Conservation (phyloP, 2,113 vertebrate genomes). For the Misgurnus anguillicaudatus region DNA sequence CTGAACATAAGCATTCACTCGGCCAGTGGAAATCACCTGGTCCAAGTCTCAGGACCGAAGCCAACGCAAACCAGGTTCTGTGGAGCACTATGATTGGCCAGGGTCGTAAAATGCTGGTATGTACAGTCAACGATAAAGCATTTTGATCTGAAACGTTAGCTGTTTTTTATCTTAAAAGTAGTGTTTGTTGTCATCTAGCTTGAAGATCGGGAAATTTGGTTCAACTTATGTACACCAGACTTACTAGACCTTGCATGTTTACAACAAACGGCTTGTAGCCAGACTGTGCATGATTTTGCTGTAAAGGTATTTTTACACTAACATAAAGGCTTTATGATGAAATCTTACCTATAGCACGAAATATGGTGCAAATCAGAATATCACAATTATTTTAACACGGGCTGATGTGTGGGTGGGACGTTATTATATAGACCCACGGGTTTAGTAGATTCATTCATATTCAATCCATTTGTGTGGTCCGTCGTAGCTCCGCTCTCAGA, state of each 20-base stretch:
- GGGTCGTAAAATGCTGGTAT: conserved; percentile 49
- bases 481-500: background rate
- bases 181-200: background rate
- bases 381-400: background rate
- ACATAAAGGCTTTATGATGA: conserved; percentile 4
- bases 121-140: conserved; percentile 30
- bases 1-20: conserved; percentile 6
- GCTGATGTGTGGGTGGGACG: background rate
- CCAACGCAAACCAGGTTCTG: conserved; percentile 18
- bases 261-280: background rate
- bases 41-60: conserved; percentile 21
- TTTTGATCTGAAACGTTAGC: conserved; percentile 5
- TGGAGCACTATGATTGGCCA: conserved; percentile 14
- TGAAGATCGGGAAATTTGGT: background rate
- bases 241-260: background rate
- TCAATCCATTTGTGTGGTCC: conserved; percentile 37
- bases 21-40: conserved; percentile 42
- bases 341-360: background rate
- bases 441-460: background rate
- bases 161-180: background rate
- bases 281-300: background rate
- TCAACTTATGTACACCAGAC: background rate
- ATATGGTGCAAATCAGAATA: background rate
- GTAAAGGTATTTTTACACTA: background rate
- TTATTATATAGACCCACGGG: background rate